phyloP scores from a whole-genome alignment of 2,113 vertebrate genomes.

The Hydrolagus affinis region DNA sequence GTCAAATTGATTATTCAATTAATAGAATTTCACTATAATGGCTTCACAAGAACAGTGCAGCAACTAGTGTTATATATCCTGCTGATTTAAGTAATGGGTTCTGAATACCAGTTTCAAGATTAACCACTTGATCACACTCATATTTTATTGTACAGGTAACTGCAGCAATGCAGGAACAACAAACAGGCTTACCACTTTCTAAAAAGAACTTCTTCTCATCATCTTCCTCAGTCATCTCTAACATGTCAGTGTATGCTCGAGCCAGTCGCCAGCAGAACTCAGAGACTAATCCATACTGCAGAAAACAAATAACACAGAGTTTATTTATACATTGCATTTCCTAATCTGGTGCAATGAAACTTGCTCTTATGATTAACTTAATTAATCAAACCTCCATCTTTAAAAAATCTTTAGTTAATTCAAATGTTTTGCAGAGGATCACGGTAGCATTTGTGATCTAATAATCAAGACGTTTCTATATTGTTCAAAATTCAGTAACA shows the following conservation, averaged over 20 bases:
- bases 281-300: constrained; percentile 60
- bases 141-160: not conserved
- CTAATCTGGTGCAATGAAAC: not conserved
- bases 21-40: too few relatives aligned
- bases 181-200: constrained; percentile 49
- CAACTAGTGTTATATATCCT: too few relatives aligned
- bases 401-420: not conserved
- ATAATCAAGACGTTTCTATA: not conserved
- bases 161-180: not conserved
- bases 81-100: too few relatives aligned
- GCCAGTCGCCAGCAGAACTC: constrained; percentile 87
- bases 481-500: not conserved
- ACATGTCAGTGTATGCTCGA: constrained; percentile 80
- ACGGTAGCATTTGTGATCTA: not conserved
- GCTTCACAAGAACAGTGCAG: too few relatives aligned
- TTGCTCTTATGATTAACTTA: too few relatives aligned
- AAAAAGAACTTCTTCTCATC: constrained; percentile 67
- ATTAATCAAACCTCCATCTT: not conserved
- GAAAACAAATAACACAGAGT: constrained; percentile 26
- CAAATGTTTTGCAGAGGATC: not conserved
- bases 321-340: not conserved
- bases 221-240: constrained; percentile 51
- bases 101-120: not conserved
- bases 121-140: not conserved
- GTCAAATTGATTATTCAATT: too few relatives aligned